Evolutionary conservation across 2,888 invertebrate genomes (phyloP), one percentile per base, ranked within the genome.

Genomic region (Desoria tigrina): DNA sequence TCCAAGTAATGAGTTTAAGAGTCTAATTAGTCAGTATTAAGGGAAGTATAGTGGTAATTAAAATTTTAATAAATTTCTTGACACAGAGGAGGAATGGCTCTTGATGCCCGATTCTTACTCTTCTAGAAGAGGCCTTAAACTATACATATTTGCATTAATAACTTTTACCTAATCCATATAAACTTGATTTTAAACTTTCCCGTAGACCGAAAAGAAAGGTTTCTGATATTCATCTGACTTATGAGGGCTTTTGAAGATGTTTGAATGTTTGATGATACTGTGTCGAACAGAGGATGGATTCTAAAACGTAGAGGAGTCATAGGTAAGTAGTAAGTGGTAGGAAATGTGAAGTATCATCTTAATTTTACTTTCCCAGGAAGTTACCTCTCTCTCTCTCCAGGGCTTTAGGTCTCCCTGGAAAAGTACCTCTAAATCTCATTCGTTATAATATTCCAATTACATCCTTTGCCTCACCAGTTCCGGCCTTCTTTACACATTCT

Each of bases 341-440:
- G 63, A 66, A 70, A 70, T 70, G 66, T 70, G 69, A 70, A 70
- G 69, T 66, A 70, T 70, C 66, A 70, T 70, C 69, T 70, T 70
- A 70, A 70, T 70, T 70, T 70, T 70, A 66, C 61, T 67, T 66
- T 67, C 55, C 66, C 66, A 53, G 57, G 62, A 59, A 70, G 66
- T 70, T 70, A 62, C 64, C 59, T 63, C 63, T 65, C 65, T 65
- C 59, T 63, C 63, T 65, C 65, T 65, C 66, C 62, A 62, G 63
- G 69, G 66, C 62, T 67, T 70, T 66, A 42, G 56, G 37, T 32
- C 45, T 51, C 45, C 56, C 55, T 55, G 32, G 32, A 27, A 55
- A 55, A 26, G 55, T 51, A 24, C 24, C 16, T 7, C 18, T 27
- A 32, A 55, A 55, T 55, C 32, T 55, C 55, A 32, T 55, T 55